A percentile compares a stretch with the other conserved stretches of the same genome.
phyloP scores from a whole-genome alignment of 2,113 vertebrate genomes.

The Antechinus flavipes region DNA sequence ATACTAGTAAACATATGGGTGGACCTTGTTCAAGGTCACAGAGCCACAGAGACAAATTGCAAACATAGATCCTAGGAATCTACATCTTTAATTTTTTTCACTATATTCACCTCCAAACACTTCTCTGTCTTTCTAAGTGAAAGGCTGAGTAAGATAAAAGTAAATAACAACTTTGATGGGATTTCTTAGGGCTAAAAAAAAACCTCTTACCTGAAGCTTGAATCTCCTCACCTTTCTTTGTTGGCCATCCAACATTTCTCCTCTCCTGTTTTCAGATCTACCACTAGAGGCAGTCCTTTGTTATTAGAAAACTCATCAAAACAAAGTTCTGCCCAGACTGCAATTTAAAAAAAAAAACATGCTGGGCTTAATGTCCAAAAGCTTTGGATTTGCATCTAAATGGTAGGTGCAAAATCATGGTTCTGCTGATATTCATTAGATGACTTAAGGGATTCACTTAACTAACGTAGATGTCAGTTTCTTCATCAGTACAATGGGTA shows the following conservation, averaged over 20 bases:
- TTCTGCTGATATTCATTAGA: background rate
- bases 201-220: background rate
- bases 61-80: background rate
- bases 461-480: background rate
- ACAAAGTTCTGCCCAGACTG: background rate
- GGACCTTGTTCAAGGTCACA: background rate
- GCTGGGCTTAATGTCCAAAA: background rate
- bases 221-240: background rate
- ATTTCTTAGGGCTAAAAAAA: background rate
- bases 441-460: background rate
- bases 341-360: background rate
- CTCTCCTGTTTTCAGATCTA: background rate
- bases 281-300: background rate
- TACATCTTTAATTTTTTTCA: background rate
- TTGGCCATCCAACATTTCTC: background rate
- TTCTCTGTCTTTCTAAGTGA: background rate
- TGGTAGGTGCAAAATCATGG: background rate
- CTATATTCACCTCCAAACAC: background rate
- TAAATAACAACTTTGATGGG: background rate
- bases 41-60: background rate
- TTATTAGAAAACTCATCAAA: background rate
- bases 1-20: background rate
- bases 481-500: background rate
- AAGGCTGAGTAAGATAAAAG: background rate
- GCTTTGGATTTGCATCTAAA: background rate